Conservation (phyloP, 2,113 vertebrate genomes). For the Misgurnus anguillicaudatus region DNA sequence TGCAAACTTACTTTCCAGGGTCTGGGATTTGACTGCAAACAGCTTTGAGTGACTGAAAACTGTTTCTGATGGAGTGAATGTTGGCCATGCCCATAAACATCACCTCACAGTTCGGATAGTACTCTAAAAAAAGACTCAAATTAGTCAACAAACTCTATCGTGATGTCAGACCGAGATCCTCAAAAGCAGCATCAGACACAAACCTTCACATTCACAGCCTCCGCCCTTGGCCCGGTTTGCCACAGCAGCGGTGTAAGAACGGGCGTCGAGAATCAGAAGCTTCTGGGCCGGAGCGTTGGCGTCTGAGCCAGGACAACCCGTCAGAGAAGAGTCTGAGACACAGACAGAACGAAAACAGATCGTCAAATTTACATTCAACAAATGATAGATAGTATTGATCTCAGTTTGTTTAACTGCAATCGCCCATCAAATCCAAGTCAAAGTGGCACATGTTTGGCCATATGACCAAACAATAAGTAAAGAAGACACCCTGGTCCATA, state of each 20-base stretch:
- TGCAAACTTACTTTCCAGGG: slow-evolving; percentile 91
- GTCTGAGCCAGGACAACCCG: slow-evolving; percentile 82
- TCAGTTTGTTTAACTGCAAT: too few species aligned
- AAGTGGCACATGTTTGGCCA: too few species aligned
- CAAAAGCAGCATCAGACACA: slow-evolving; percentile 7
- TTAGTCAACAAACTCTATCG: neutral
- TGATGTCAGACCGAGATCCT: neutral
- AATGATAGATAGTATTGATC: too few species aligned
- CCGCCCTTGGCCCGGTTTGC: slow-evolving; percentile 98
- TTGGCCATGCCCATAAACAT: slow-evolving; percentile 99
- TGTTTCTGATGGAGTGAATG: slow-evolving; percentile 97
- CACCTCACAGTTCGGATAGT: slow-evolving; percentile 98
- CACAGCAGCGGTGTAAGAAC: slow-evolving; percentile 95
- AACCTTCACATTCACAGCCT: slow-evolving; percentile 97
- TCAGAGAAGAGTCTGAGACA: slow-evolving; percentile 87
- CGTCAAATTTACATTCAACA: too few species aligned
- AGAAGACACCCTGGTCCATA: too few species aligned
- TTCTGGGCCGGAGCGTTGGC: slow-evolving; percentile 84
- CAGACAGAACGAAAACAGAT: neutral
- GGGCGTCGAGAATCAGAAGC: slow-evolving; percentile 94
- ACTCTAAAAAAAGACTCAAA: slow-evolving; percentile 77
- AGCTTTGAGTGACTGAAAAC: slow-evolving; percentile 92
- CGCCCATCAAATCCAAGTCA: too few species aligned
- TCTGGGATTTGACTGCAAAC: slow-evolving; percentile 98
- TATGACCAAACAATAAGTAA: too few species aligned